phyloP scores from a whole-genome alignment of 1,140 invertebrate species.

The Portunus trituberculatus region DNA sequence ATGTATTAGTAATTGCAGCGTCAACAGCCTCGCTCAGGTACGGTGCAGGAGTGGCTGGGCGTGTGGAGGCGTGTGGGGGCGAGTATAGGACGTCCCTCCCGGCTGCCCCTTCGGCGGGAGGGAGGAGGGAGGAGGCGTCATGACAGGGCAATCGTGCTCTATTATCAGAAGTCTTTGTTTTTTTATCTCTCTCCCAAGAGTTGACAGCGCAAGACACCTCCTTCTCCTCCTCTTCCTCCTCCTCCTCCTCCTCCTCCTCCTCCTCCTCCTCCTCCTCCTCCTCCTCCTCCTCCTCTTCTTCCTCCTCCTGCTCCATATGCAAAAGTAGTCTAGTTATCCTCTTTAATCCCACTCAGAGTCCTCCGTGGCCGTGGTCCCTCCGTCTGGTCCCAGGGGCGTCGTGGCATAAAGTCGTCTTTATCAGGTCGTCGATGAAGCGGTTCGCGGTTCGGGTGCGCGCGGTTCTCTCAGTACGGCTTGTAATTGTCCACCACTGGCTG shows the following conservation, averaged over 20 bases:
- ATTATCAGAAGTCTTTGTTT: not conserved
- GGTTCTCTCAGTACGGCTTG: conserved; percentile 32
- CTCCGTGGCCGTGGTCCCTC: not conserved
- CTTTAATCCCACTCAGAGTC: not conserved
- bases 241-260: not conserved
- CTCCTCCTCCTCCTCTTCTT: not conserved
- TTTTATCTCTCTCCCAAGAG: not conserved
- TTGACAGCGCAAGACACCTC: not conserved
- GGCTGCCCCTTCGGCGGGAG: not conserved
- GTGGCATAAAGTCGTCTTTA: not conserved
- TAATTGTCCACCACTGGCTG: conserved; percentile 41
- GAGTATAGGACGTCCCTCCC: no score
- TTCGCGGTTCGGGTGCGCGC: not conserved
- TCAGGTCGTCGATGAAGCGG: not conserved
- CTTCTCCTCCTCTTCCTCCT: not conserved
- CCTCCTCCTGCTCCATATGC: not conserved
- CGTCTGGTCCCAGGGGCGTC: not conserved
- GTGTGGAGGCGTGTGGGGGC: no score
- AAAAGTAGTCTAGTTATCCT: not conserved
- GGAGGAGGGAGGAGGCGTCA: not conserved
- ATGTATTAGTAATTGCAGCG: not conserved
- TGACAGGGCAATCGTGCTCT: conserved; percentile 1
- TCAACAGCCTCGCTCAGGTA: not conserved
- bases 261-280: not conserved
- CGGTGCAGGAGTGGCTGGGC: no score